phyloP scores from a whole-genome alignment of 2,888 invertebrate genomes.

The Tetragnatha montana region DNA sequence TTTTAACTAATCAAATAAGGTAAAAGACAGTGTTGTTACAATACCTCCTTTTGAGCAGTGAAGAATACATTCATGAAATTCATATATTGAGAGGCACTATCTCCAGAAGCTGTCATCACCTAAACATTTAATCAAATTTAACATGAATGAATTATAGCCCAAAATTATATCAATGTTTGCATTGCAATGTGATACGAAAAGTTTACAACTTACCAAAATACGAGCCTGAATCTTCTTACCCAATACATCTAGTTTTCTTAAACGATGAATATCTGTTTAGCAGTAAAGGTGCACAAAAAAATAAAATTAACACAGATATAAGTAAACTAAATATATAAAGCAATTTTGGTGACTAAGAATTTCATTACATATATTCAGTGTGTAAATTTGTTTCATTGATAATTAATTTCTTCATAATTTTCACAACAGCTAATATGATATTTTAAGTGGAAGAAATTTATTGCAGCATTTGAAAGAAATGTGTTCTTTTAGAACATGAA shows the following conservation, averaged over 20 bases:
- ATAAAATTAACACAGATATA: not conserved
- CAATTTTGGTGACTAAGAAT: not conserved
- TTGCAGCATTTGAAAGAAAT: no score
- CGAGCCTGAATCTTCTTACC: constrained; percentile 82
- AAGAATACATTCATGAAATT: constrained; percentile 99
- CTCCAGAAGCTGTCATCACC: constrained; percentile 71
- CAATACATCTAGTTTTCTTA: constrained; percentile 77
- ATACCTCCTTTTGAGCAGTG: constrained; percentile 88
- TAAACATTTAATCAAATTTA: constrained; percentile 20
- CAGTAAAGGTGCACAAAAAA: not conserved
- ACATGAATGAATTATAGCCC: not conserved
- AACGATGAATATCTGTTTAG: constrained; percentile 75
- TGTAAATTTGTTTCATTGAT: no score
- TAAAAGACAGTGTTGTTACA: not conserved
- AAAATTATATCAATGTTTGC: not conserved
- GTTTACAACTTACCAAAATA: constrained; percentile 80
- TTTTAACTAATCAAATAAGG: no score
- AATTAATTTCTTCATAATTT: no score
- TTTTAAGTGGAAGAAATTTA: no score
- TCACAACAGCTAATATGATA: no score
- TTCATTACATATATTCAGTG: no score
- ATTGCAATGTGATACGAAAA: not conserved
- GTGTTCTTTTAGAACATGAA: no score
- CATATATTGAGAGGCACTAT: constrained; percentile 93
- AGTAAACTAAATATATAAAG: not conserved